Base-by-base conservation (phyloP, 2,888 invertebrate genomes). In the Cheilosia vernalis region DNA sequence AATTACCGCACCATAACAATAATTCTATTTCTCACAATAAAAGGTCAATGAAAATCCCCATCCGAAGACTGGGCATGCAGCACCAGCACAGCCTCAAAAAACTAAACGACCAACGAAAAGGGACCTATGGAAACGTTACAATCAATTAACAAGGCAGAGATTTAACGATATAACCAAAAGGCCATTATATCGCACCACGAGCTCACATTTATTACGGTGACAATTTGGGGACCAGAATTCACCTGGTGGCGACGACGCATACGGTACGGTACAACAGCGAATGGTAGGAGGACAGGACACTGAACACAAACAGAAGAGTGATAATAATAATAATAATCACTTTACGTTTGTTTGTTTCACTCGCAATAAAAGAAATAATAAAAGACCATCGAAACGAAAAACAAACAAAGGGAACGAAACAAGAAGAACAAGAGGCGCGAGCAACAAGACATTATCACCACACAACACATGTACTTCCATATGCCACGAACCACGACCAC, bases 121-220 rank as follows among this genome's bases (percentile, higher is more conserved):
- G 73, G 51, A 58, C 82, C 55, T 69, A 44, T 51, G 24, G 58
- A 82, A 82, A 82, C 78, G 86, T 86, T 86, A 86, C 86, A 82
- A 86, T 86, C 86, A 86, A 86, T 86, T 86, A 86, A 86, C 86
- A 82, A 86, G 86, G 67, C 73, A 78, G 82, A 86, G 86, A 86
- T 86, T 86, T 86, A 86, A 82, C 81, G 86, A 86, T 82, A 86
- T 82, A 86, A 86, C 81, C 82, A 82, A 86, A 86, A 84, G 72
- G 84, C 84, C 87, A 87, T 87, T 87, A 87, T 87, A 83, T 87
- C 83, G 87, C 87, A 80, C 87, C 87, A 84, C 79, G 87, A 87
- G 81, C 74, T 84, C 87, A 87, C 87, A 87, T 87, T 87, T 87
- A 87, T 87, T 87, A 87, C 85, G 76, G 64, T 85, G 85, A 85